Base-by-base conservation (phyloP, 37 sponge, comb jelly and placozoan genomes). In the Chondrilla cf. caribensis region DNA sequence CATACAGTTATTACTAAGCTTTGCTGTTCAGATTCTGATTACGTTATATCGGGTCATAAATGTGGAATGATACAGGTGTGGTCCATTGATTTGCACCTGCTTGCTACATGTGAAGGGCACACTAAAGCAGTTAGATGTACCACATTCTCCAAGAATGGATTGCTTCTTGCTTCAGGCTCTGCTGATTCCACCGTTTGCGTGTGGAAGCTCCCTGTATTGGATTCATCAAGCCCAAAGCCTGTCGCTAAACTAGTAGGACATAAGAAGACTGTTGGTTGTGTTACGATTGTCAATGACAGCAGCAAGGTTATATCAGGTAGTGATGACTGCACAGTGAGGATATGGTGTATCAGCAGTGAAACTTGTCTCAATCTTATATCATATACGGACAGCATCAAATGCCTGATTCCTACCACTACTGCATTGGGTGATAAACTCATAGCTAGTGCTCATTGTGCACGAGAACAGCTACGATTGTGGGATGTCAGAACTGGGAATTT, bases 381-480 rank as follows among this genome's bases (percentile, higher is more conserved):
- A 17, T 88, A 58, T 38, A 19, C 73, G 26, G 88, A 83, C 43
- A 88, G 81, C 58, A 36, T 88, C 3, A 88, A 88, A 42, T 83
- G 84, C 54, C 28, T 29, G 9, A 44, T 68, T 71, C 28, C 68
- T 8, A 38, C 6, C 18, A 41, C 60, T 18, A 11, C 51, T 47
- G 11, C 11, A 11, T 6, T 14, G 11, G 51, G 51, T 47, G 6
- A 11, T 11, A 47, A 47, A 47, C 9, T 88, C 19, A 58, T 83
- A 58, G 84, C 88, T 42, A 84, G 88, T 71, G 84, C 81, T 25
- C 88, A 88, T 51, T 88, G 84, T 36, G 39, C 70, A 44, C 7
- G 58, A 2, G 64, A 79, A 37, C 88, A 88, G 62, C 65, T 88
- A 0, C 78, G 25, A 41, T 31, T 79, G 7, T 88, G 84, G 84